Evolutionary conservation across 2,113 vertebrate species (phyloP).

Genomic region (Macroglossus sobrinus): DNA sequence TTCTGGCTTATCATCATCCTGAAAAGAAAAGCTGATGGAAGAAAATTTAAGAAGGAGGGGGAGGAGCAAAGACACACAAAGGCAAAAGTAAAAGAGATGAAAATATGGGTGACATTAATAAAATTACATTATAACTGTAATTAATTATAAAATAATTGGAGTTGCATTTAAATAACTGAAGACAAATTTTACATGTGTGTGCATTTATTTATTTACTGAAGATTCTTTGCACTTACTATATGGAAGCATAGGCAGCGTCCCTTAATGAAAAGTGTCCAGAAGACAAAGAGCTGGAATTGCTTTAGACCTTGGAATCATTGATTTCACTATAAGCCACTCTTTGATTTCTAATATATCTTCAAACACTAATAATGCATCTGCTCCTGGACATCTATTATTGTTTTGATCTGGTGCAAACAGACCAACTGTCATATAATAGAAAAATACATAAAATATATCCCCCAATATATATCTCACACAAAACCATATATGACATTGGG

Average conservation of each 20-base stretch:
- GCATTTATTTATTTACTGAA: background rate
- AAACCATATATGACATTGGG: background rate
- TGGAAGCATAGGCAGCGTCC: background rate
- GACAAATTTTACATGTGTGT: background rate
- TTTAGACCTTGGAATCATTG: background rate
- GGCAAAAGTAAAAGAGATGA: background rate
- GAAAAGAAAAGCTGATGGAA: background rate
- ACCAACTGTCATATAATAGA: background rate
- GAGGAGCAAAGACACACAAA: background rate
- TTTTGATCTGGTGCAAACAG: background rate
- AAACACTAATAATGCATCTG: background rate
- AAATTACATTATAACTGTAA: background rate
- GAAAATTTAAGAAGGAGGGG: background rate
- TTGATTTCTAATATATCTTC: constrained; percentile 31
- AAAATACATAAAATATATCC: background rate
- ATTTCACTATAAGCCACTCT: background rate
- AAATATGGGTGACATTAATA: background rate
- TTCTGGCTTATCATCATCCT: background rate
- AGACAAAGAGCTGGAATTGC: background rate
- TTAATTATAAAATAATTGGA: background rate
- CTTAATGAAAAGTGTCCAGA: background rate
- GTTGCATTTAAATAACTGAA: background rate
- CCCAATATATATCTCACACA: background rate
- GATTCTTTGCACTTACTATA: background rate
- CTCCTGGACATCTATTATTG: background rate